Conservation (phyloP, 2,797 vertebrate genomes). For the Clarias platycephalus region DNA sequence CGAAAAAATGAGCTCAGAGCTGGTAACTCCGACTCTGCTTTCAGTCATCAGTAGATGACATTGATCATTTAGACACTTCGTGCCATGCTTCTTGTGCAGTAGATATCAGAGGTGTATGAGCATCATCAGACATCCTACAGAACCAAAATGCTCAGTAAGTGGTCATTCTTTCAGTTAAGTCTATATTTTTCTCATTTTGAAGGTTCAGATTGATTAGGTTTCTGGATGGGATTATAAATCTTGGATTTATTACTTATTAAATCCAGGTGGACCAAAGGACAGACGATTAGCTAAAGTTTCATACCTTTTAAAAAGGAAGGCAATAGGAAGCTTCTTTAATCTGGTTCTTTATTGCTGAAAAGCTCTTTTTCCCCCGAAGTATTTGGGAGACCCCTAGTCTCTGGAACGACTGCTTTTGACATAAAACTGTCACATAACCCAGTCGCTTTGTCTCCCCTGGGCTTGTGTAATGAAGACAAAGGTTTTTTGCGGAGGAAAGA, state of each 20-base stretch:
- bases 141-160: not conserved
- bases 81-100: not conserved
- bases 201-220: not conserved
- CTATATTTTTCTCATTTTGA: not conserved
- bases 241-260: not conserved
- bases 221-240: not conserved
- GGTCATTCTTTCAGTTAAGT: not conserved
- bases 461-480: constrained; percentile 11
- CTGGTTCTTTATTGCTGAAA: not conserved
- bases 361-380: not conserved
- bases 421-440: constrained; percentile 20
- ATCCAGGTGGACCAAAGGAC: no score
- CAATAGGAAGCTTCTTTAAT: not conserved
- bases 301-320: not conserved
- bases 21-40: not conserved
- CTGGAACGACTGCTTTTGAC: not conserved
- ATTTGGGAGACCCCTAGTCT: no score
- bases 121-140: not conserved
- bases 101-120: not conserved
- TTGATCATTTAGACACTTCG: not conserved
- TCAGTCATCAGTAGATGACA: not conserved
- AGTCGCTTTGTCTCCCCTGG: not conserved
- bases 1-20: not conserved
- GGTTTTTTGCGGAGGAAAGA: not conserved
- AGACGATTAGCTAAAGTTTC: not conserved